Conservation (phyloP, 2,888 invertebrate species). For the Pharmacophagus antenor region DNA sequence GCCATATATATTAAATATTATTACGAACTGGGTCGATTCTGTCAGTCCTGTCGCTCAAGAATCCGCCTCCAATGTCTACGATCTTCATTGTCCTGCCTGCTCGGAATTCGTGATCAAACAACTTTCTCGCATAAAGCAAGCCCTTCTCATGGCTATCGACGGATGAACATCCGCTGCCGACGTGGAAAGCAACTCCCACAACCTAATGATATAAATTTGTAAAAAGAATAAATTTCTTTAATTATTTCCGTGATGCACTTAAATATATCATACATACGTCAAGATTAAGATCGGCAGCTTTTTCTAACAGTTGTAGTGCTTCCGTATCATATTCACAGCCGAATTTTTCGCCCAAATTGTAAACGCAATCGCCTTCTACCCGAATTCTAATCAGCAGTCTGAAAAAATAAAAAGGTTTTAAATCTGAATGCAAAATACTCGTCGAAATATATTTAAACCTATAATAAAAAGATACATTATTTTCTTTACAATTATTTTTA, state of each 20-base stretch:
- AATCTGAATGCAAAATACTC: too few species aligned
- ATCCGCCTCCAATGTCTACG: conserved; percentile 52
- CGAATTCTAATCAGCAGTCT: conserved; percentile 43
- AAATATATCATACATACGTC: conserved; percentile 1
- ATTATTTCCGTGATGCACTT: neutral
- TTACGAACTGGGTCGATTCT: conserved; percentile 43
- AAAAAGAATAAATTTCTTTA: neutral
- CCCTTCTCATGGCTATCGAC: conserved; percentile 42
- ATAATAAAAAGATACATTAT: too few species aligned
- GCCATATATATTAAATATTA: neutral
- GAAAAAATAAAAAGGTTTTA: too few species aligned
- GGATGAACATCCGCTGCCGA: conserved; percentile 45
- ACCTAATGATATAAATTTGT: conserved; percentile 38
- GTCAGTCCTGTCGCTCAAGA: conserved; percentile 40
- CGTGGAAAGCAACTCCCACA: conserved; percentile 50
- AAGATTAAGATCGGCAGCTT: conserved; percentile 43
- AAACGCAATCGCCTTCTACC: conserved; percentile 42
- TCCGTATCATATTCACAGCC: conserved; percentile 49
- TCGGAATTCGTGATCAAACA: conserved; percentile 47
- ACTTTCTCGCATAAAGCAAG: conserved; percentile 38
- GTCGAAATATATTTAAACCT: too few species aligned
- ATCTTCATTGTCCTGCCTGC: conserved; percentile 47
- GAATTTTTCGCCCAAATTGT: conserved; percentile 46
- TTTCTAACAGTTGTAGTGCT: conserved; percentile 44
- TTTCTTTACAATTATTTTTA: too few species aligned